Evolutionary conservation across 2,797 vertebrate species (phyloP), one percentile per base, ranked within the genome.

Genomic region (Pygocentrus nattereri): DNA sequence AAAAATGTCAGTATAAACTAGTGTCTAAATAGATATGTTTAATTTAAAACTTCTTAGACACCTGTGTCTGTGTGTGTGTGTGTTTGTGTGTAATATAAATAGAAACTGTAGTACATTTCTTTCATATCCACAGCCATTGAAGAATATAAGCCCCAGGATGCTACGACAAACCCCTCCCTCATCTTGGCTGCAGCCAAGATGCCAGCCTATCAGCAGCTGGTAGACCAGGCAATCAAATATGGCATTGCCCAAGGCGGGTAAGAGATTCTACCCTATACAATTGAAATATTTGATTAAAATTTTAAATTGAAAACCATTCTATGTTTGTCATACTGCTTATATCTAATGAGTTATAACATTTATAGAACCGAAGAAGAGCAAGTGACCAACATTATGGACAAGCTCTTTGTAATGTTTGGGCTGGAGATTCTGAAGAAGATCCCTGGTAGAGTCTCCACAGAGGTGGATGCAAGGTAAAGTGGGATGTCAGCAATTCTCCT

Each of bases 141-240:
- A 0, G 96, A 98, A 85, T 99, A 97, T 91, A 97, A 98, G 89
- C 98, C 98, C 34, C 96, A 98, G 78, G 98, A 99, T 95, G 97
- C 98, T 81, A 99, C 98, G 79, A 99, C 98, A 23, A 99, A 99
- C 90, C 98, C 98, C 0, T 99, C 98, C 4, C 94, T 99, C 68
- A 98, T 99, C 80, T 93, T 99, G 75, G 97, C 97, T 31, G 98
- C 98, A 0, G 95, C 97, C 0, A 98, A 98, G 90, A 99, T 99
- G 97, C 94, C 97, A 0, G 89, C 91, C 0, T 99, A 99, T 92
- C 95, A 97, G 90, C 91, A 93, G 23, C 93, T 99, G 0, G 81
- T 99, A 87, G 96, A 97, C 61, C 95, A 97, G 84, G 97, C 97
- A 38, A 94, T 98, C 23, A 94, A 97, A 87, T 97, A 94, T 0